Conservation (phyloP, 2,797 vertebrate species). For the Coracias cyanogaster region DNA sequence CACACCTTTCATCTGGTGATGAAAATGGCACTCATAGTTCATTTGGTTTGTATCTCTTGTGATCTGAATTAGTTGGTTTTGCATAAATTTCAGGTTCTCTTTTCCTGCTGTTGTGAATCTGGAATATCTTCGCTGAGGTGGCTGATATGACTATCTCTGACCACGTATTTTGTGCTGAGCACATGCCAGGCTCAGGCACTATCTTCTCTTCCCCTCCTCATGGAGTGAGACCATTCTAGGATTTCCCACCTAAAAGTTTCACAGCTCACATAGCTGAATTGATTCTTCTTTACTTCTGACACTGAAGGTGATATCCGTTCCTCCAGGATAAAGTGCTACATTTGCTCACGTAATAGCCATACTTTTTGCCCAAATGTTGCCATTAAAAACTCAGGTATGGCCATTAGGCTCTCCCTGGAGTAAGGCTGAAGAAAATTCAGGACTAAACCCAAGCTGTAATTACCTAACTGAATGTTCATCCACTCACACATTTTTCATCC, state of each 20-base stretch:
- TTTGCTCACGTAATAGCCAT: conserved; percentile 71
- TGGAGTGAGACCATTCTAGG: background rate
- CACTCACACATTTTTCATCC: conserved; percentile 71
- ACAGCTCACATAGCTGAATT: conserved; percentile 29
- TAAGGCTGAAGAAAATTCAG: conserved; percentile 66
- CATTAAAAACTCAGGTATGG: conserved; percentile 70
- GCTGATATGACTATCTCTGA: background rate
- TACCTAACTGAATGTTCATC: conserved; percentile 64
- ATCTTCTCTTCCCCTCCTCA: background rate
- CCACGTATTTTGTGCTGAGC: background rate
- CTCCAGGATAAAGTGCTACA: conserved; percentile 66
- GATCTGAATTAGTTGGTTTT: background rate
- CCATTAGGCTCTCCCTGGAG: conserved; percentile 68
- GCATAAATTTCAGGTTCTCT: background rate
- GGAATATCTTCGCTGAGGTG: background rate
- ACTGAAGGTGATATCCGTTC: conserved; percentile 51
- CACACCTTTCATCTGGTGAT: background rate
- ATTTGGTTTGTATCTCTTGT: background rate
- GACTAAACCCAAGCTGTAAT: conserved; percentile 66
- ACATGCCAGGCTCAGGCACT: background rate
- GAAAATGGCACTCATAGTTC: background rate
- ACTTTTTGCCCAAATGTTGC: conserved; percentile 72
- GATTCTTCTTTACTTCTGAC: conserved; percentile 65
- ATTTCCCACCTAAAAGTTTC: conserved; percentile 17
- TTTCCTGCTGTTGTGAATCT: background rate